These are phyloP conservation scores for Gasteruption jaculator DNA, from an alignment of 2,888 invertebrate genomes.

Conservation along the genomic window DNA sequence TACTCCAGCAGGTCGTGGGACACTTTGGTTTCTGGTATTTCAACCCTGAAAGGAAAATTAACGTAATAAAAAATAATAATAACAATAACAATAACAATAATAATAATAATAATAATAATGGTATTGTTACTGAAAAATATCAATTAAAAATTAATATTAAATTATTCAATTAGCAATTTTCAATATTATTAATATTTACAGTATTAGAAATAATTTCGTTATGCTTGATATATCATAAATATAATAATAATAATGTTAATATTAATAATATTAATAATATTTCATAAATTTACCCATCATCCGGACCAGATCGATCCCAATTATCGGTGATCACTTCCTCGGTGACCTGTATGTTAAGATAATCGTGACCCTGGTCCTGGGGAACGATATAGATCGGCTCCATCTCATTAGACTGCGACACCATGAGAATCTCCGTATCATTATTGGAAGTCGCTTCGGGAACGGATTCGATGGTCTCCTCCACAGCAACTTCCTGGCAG, in stretches of 20 bases:
- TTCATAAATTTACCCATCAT: slow-evolving; percentile 59
- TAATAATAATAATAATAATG: neutral
- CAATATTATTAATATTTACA: no score
- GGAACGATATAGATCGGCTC: slow-evolving; percentile 54
- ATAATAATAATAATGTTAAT: neutral
- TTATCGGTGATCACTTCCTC: slow-evolving; percentile 80
- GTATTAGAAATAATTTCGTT: no score
- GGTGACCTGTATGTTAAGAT: slow-evolving; percentile 60
- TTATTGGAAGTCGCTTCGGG: slow-evolving; percentile 26
- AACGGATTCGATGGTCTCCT: slow-evolving; percentile 44
- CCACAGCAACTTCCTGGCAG: slow-evolving; percentile 52
- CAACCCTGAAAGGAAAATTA: slow-evolving; percentile 55
- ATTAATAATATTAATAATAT: slow-evolving; percentile 5
- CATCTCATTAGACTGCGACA: slow-evolving; percentile 47
- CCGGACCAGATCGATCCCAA: slow-evolving; percentile 71
- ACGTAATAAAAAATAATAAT: no score
- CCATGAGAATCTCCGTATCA: slow-evolving; percentile 41
- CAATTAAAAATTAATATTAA: no score
- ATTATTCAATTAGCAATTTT: no score
- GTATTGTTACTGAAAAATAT: no score
- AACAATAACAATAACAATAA: neutral
- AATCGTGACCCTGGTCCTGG: slow-evolving; percentile 50
- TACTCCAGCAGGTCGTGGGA: slow-evolving; percentile 55
- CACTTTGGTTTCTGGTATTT: slow-evolving; percentile 58
- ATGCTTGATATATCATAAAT: no score